Evolutionary conservation across 2,888 invertebrate species (phyloP), one percentile per base, ranked within the genome.

Genomic region (Lamproptera curius): DNA sequence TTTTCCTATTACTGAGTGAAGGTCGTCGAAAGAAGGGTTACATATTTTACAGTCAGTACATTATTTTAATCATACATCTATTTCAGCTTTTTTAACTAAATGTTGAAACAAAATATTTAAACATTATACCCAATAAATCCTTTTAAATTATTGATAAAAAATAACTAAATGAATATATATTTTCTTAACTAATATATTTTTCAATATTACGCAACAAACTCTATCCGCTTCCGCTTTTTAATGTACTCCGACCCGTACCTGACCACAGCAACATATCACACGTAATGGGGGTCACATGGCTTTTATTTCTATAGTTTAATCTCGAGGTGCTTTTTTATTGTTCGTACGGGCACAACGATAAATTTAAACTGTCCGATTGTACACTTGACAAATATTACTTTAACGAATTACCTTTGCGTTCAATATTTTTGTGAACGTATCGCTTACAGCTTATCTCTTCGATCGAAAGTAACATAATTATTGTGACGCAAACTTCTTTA

Each of bases 241-340:
- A 1, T 35, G 11, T 28, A 20, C 11, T 2, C 39, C 9, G 16
- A 49, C 15, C 4, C 40, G 44, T 44, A 41, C 40, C 40, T 36
- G 35, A 49, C 33, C 37, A 47, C 47, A 42, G 42, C 23, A 31
- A 47, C 47, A 47, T 47, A 47, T 44, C 40, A 44, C 35, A 31
- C 40, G 36, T 44, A 49, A 41, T 23, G 49, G 44, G 31, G 44
- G 49, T 37, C 44, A 40, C 49, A 37, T 36, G 41, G 34, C 36
- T 23, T 28, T 28, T 49, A 49, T 49, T 44, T 49, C 17, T 36
- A 44, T 36, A 36, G 41, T 50, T 44, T 50, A 36, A 41, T 44
- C 15, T 16, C 41, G 37, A 50, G 49, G 36, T 36, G 20, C 33
- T 44, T 44, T 45, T 43, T 41, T 44, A 50, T 50, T 50, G 44